Evolutionary conservation across 2,113 vertebrate genomes (phyloP), one percentile per base, ranked within the genome.

Genomic region (Gambusia affinis): DNA sequence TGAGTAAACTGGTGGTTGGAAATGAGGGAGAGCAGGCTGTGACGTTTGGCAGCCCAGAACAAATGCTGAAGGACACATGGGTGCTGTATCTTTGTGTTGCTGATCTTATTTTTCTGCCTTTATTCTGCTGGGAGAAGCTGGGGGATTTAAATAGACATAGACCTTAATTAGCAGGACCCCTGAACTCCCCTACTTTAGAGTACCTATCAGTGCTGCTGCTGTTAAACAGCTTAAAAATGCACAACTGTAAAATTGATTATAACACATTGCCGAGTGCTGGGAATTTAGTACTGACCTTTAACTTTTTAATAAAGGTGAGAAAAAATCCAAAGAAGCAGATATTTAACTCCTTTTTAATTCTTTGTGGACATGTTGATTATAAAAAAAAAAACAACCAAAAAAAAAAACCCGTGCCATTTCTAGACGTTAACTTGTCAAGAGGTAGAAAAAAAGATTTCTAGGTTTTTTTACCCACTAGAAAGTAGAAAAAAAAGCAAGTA

Each of bases 81-180:
- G 89, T 86, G 88, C 87, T 81, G 85, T 79, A 88, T 80, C 83
- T 91, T 82, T 88, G 81, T 89, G 81, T 86, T 82, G 72, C 88
- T 87, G 78, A 33, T 78, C 84, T 88, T 89, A 91, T 90, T 92
- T 89, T 88, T 64, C 80, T 81, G 72, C 66, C 73, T 77, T 71
- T 72, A 66, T 61, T 68, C 89, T 81, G 8, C 72, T 81, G 92
- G 89, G 89, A 91, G 78, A 88, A 85, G 85, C 71, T 57, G 28
- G 24, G 80, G 72, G 83, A 91, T 94, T 94, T 89, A 93, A 93
- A 94, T 93, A 93, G 94, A 91, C 63, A 47, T 81, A 88, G 89
- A 93, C 92, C 91, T 91, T 92, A 94, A 94, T 94, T 94, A 94
- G 92, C 84, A 83, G 80, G 92, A 92, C 91, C 90, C 88, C 89